These are phyloP conservation scores for Drosophila mulleri DNA, from an alignment of 2,888 invertebrate species.

Conservation along the genomic window DNA sequence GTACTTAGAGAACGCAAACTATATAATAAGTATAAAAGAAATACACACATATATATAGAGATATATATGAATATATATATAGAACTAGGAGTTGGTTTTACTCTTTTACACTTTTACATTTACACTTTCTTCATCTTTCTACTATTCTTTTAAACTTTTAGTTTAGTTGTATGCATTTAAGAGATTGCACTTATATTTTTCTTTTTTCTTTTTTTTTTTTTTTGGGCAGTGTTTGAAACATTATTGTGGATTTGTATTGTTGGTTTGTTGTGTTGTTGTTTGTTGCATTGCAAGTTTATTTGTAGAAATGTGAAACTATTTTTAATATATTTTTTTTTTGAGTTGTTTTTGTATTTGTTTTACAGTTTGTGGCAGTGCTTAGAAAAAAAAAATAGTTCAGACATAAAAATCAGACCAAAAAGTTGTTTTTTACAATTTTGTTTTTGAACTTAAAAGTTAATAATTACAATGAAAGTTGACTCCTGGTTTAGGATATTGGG, in stretches of 20 bases:
- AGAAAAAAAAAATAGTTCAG: conserved; percentile 52
- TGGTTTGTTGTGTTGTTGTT: conserved; percentile 17
- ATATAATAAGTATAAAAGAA: conserved; percentile 57
- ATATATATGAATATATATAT: conserved; percentile 33
- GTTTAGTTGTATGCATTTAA: conserved; percentile 59
- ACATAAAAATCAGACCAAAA: conserved; percentile 59
- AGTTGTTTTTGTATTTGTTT: conserved; percentile 45
- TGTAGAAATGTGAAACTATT: conserved; percentile 46
- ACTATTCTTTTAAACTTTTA: conserved; percentile 33
- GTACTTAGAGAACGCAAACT: conserved; percentile 78
- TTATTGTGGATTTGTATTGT: conserved; percentile 39
- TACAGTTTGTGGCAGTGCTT: conserved; percentile 64
- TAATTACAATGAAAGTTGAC: conserved; percentile 70
- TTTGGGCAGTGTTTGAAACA: conserved; percentile 77
- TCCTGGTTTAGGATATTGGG: conserved; percentile 55
- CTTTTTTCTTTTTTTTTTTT: not conserved
- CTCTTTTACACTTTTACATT: conserved; percentile 11
- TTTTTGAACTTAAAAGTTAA: conserved; percentile 60
- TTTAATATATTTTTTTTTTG: conserved; percentile 24
- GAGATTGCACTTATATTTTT: conserved; percentile 68
- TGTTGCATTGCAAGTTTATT: conserved; percentile 58
- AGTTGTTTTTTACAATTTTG: conserved; percentile 5
- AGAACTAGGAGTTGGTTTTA: conserved; percentile 68
- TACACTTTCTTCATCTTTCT: conserved; percentile 28
- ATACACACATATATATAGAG: conserved; percentile 36